Base-by-base conservation (phyloP, 2,113 vertebrate genomes). In the human region DNA sequence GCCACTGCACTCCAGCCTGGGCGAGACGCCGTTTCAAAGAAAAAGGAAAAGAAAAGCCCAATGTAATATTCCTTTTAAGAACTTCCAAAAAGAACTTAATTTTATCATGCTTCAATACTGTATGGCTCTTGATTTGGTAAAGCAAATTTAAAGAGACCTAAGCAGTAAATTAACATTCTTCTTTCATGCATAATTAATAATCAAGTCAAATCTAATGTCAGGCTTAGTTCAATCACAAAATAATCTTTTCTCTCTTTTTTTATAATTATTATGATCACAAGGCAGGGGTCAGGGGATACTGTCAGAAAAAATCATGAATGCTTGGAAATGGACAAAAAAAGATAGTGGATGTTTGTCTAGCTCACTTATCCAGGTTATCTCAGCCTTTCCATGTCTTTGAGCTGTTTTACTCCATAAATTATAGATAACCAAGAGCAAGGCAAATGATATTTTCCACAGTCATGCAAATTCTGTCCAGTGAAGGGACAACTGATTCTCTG, bases 21-120 rank as follows among this genome's bases (percentile, higher is more conserved):
- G 10, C 25, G 59, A 61, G 10, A 61, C 59, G 12, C 59, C 0
- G 0, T 61, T 61, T 61, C 25, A 72, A 72, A 8, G 32, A 70
- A 70, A 70, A 30, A 70, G 17, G 8, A 35, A 13, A 18, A 8
- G 6, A 48, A 43, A 94, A 89, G 17, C 68, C n/a, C 27, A 84
- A 73, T 55, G 4, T 79, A 48, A 92, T 17, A 80, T 13, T 89
- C 61, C n/a, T 79, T 89, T 89, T 61, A 16, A 38, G 87, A 88
- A 40, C 45, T 61, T 92, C 57, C 76, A 89, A 84, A 70, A 30
- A 84, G 22, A 94, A 92, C 43, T 83, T 92, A 89, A 84, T 55
- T 78, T 79, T 88, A 40, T 72, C 72, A 64, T 70, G 73, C 27
- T 89, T 78, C n/a, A 45, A 52, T 66, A 55, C 20, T 73, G 16